phyloP scores from a whole-genome alignment of 2,113 vertebrate species.

The Strix uralensis region DNA sequence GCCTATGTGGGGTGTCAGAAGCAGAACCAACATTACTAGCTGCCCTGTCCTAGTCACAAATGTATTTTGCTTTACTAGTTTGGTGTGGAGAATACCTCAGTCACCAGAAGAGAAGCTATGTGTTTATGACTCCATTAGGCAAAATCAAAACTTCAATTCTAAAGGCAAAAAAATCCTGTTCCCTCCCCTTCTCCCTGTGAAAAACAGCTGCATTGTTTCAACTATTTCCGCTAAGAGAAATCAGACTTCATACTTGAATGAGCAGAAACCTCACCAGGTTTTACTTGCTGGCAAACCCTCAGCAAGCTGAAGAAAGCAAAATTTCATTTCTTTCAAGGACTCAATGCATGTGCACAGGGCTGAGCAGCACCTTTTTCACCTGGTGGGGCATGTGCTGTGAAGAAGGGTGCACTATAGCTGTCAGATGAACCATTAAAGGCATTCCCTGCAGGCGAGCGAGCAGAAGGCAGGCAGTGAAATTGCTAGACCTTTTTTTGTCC shows the following conservation, averaged over 20 bases:
- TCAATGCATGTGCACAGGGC: rapidly evolving
- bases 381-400: not conserved
- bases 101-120: not conserved
- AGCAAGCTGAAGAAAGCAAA: not conserved
- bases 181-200: not conserved
- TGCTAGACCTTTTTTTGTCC: not conserved
- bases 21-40: not conserved
- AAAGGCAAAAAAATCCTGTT: not conserved
- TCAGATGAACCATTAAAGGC: not conserved
- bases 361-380: not conserved
- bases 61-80: not conserved
- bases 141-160: not conserved
- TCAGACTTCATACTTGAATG: not conserved
- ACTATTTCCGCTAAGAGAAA: not conserved
- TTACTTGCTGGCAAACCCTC: not conserved
- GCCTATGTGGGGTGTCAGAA: not conserved
- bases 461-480: not conserved
- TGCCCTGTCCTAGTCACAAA: not conserved
- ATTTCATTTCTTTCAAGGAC: not conserved
- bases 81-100: not conserved
- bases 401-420: not conserved
- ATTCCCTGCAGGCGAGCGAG: not conserved
- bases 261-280: not conserved
- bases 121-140: not conserved
- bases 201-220: not conserved